Evolutionary conservation across 2,113 vertebrate species (phyloP), one percentile per base, ranked within the genome.

Genomic region (Tachuris rubrigastra): DNA sequence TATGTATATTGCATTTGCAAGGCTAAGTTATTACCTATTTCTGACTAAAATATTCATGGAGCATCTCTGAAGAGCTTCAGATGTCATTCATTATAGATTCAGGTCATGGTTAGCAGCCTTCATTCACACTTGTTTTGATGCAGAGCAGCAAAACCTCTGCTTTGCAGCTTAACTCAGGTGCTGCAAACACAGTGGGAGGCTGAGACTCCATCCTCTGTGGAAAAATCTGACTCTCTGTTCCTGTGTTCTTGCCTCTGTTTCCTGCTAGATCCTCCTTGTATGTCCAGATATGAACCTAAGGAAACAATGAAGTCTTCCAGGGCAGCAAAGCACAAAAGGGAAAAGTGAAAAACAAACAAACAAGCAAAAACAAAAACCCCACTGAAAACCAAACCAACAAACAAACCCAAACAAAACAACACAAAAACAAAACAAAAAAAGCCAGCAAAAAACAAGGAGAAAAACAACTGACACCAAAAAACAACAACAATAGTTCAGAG

Each of bases 191-290:
- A 21, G 50, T 35, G 30, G 14, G 19, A 75, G 27, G 62, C 27
- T 27, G 17, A 63, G 39, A 35, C 8, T 46, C 39, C 25, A 27
- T 39, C 12, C 68, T 12, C 4, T 50, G 19, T 9, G 28, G 42
- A 53, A 41, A 37, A 67, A 21, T 56, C 44, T 58, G 52, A 11
- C 3, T 66, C 46, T 56, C 55, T 20, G 3, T 27, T 84, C 44
- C 16, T n/a, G 8, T 25, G 18, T 25, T 50, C 30, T 79, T 82
- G 28, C 20, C 27, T 85, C 37, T 1, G 1, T 24, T 50, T 55
- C 3, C 4, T 2, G 2, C 33, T 63, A 24, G 21, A 59, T 80
- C 12, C 24, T 77, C 14, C 35, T 73, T 0, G 0, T 37, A 47
- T 1, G 8, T 16, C 31, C 55, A 65, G 21, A 31, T 46, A 31